Base-by-base conservation (phyloP, 2,113 vertebrate species). In the Hipposideros armiger region DNA sequence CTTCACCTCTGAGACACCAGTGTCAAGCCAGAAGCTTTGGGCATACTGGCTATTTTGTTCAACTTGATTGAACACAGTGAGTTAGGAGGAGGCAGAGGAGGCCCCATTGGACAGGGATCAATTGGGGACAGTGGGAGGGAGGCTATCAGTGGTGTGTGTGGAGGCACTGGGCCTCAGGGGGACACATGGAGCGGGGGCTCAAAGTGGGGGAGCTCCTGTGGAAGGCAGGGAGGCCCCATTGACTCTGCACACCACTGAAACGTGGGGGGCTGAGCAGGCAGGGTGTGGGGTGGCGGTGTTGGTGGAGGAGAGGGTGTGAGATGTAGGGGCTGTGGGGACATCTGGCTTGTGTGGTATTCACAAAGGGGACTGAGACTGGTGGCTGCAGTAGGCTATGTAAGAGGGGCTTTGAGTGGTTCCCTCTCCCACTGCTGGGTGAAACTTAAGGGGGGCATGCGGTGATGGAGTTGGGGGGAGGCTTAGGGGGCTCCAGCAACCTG, bases 401-500 rank as follows among this genome's bases (percentile, higher is more conserved):
- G 42, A 30, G 74, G 42, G 19, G 5, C 56, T 62, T 11, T 26
- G 45, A 8, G 28, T 9, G 64, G 58, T 42, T 81, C 36, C n/a
- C n/a, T 40, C 45, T 36, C 80, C 47, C 45, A 28, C 80, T 40
- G 36, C 7, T 20, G 64, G 36, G 15, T 26, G 45, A 74, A 62
- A 67, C 6, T 24, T 22, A n/a, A 67, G 2, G 11, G n/a, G 24
- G 70, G 40, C 40, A 4, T 5, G 3, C 1, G 4, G 52, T 11
- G 19, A 74, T 24, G 10, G 15, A 4, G 32, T 13, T 15, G 54
- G 10, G 19, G 24, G 32, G 54, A 45, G 50, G 32, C 14, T 9
- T 17, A 14, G 9, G 36, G 0, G 2, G 15, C 78, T 24, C 15
- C 7, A 47, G 47, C 22, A 82, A 99, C 99, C 98, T 99, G 99